A percentile compares a stretch with the other conserved stretches of the same genome.
phyloP scores from a whole-genome alignment of 2,888 invertebrate species.

The Drosophila testacea region DNA sequence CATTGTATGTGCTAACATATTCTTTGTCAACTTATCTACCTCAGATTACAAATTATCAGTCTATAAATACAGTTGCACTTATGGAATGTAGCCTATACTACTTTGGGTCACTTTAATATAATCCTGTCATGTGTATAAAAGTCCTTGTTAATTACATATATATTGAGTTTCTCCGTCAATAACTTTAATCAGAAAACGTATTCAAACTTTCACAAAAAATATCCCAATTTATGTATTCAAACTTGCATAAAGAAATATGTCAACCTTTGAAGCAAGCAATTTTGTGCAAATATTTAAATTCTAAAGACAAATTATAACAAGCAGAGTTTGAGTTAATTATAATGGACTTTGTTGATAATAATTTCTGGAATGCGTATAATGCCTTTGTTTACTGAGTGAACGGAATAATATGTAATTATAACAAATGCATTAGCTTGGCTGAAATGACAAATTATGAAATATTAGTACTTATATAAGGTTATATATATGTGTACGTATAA shows the following conservation, averaged over 20 bases:
- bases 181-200: background rate
- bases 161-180: no score
- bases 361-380: background rate
- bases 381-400: background rate
- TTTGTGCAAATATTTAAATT: no score
- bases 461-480: slow-evolving; percentile 13
- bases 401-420: background rate
- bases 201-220: background rate
- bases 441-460: slow-evolving; percentile 10
- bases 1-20: background rate
- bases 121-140: no score
- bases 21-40: slow-evolving; percentile 6
- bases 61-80: background rate
- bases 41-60: slow-evolving; percentile 1
- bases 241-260: background rate
- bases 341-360: background rate
- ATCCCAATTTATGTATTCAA: no score
- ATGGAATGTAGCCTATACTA: background rate
- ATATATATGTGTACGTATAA: background rate
- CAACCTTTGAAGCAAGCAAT: no score
- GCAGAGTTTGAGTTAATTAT: background rate
- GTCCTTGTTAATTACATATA: no score
- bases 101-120: background rate
- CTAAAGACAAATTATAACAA: no score
- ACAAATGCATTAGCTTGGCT: background rate